Evolutionary conservation across 2,797 vertebrate genomes (phyloP).

Genomic region (Sphenopsis melanotis): DNA sequence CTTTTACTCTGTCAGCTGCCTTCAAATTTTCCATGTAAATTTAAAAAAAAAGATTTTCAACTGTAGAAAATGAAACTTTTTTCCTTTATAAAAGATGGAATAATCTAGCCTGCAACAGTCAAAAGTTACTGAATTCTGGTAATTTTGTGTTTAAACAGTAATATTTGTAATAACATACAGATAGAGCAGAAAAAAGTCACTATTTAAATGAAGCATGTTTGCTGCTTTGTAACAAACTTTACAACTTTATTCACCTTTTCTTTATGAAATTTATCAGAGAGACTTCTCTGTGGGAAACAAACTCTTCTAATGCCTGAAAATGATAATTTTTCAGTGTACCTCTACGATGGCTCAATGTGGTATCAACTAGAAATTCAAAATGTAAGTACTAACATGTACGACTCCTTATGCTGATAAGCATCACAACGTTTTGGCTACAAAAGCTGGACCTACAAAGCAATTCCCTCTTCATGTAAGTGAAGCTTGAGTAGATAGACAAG

Average conservation of each 20-base stretch:
- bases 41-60: background rate
- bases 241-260: background rate
- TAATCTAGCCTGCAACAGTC: background rate
- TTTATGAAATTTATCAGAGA: background rate
- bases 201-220: background rate
- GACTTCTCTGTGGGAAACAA: background rate
- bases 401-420: background rate
- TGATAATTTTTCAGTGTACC: rapidly evolving
- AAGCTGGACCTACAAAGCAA: background rate
- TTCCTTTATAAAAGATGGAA: background rate
- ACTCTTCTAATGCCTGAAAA: background rate
- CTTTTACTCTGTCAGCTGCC: background rate
- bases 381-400: background rate
- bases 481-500: background rate
- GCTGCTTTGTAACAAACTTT: background rate
- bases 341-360: background rate
- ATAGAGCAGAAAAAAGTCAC: background rate
- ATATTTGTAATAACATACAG: background rate
- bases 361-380: background rate
- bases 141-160: background rate
- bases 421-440: background rate
- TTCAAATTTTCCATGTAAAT: background rate
- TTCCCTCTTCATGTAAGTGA: background rate
- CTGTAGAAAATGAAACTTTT: background rate
- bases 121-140: background rate